phyloP scores from a whole-genome alignment of 92 coral and sea anemone genomes.

The Hydrozoanthus gracilis region DNA sequence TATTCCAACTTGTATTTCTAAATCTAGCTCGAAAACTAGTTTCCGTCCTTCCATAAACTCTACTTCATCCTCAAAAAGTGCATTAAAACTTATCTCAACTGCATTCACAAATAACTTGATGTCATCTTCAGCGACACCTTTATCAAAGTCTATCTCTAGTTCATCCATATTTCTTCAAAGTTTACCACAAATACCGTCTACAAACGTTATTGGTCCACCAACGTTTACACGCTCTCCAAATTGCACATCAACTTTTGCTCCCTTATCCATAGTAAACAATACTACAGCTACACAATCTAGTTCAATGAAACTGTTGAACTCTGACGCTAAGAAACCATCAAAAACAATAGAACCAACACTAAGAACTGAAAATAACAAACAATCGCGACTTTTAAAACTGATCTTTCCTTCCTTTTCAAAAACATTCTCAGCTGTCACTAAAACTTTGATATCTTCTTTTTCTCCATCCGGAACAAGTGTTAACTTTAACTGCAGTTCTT shows the following conservation, averaged over 20 bases:
- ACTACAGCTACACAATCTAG: background rate
- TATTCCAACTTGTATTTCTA: slow-evolving; percentile 36
- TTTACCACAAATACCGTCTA: background rate
- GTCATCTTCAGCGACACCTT: background rate
- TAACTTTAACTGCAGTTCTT: background rate
- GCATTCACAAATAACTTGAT: background rate
- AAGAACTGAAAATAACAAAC: background rate
- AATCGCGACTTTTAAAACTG: background rate
- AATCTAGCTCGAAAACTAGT: slow-evolving; percentile 4
- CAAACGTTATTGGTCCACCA: background rate
- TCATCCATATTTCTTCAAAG: background rate
- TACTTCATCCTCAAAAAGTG: background rate
- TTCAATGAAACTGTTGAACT: background rate
- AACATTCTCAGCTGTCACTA: background rate
- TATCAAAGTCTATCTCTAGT: background rate
- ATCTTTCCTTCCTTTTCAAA: background rate
- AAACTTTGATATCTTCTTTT: background rate
- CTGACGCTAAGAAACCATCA: background rate
- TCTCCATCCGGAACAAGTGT: background rate
- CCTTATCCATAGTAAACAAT: background rate
- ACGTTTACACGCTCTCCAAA: background rate
- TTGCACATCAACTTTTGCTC: background rate
- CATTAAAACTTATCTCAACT: background rate
- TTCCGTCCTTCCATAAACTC: background rate
- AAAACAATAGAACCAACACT: too few species aligned